Evolutionary conservation across 2,888 invertebrate genomes (phyloP).

Genomic region (Cremastinae sp.): DNA sequence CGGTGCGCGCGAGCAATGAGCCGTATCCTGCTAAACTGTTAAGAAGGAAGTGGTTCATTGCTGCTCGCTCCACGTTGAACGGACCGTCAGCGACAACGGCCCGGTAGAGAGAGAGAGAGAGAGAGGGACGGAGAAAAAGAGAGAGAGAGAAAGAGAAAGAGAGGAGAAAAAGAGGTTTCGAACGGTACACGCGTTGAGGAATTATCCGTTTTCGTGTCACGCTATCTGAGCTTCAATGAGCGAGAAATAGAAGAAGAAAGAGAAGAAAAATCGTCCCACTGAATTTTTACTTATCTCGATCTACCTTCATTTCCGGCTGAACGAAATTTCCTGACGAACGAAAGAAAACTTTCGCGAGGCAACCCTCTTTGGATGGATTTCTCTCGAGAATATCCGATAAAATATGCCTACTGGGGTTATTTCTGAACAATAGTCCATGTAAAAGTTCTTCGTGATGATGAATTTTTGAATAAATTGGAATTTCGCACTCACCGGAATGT

Average conservation of each 20-base stretch:
- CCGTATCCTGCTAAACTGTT: constrained; percentile 81
- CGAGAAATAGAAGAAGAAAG: too few species aligned
- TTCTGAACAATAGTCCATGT: too few species aligned
- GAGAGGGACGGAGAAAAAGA: background rate
- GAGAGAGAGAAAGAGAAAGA: constrained; percentile 4
- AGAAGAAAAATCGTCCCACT: too few species aligned
- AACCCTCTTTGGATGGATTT: too few species aligned
- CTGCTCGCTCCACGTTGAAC: constrained; percentile 71
- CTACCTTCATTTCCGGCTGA: too few species aligned
- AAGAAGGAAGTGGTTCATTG: constrained; percentile 81
- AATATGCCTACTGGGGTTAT: too few species aligned
- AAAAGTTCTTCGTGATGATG: too few species aligned
- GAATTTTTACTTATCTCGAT: background rate
- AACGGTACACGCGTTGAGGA: background rate
- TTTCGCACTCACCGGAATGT: constrained; percentile 91
- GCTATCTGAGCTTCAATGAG: too few species aligned
- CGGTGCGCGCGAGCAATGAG: constrained; percentile 76
- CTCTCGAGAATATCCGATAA: too few species aligned
- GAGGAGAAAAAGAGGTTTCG: background rate
- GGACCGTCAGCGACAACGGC: constrained; percentile 25
- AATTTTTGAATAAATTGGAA: background rate
- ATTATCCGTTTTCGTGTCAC: too few species aligned
- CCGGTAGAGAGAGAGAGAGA: background rate
- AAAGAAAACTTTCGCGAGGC: background rate
- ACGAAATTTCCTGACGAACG: too few species aligned